Evolutionary conservation across 1,140 invertebrate genomes (phyloP), one percentile per base, ranked within the genome.

Genomic region (Cepaea nemoralis): DNA sequence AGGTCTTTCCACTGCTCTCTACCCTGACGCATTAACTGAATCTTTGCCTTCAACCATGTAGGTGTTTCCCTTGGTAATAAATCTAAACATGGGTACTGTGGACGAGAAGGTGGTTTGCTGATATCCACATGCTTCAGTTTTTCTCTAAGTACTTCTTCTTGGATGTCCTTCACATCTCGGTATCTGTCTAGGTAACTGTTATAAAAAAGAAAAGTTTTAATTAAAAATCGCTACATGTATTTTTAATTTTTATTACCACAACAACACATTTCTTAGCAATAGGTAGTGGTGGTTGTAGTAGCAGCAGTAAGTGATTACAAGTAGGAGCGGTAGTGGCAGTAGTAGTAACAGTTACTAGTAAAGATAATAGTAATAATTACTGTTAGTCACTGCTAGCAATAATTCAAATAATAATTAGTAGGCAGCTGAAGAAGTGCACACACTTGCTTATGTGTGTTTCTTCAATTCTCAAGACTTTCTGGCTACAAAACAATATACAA

Each of bases 121-220:
- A 97, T 97, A 93, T 97, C 94, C 37, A 94, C 93, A 70, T 93
- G 93, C 87, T 95, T 95, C 78, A 99, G 89, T 89, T 96, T 96
- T 55, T 94, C 94, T 70, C 96, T 86, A 31, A 99, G 92, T 88
- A 95, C 96, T 90, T 98, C 96, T 90, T 98, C 96, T 69, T 94
- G 94, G 0, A 97, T 93, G 83, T 98, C 94, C 91, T 97, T 98
- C 0, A 94, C 94, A 92, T 99, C 96, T 85, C 96, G 94, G 88
- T 98, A 97, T 86, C 94, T 94, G 89, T 99, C 97, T 93, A 98
- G 92, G 91, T 99, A 98, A 75, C 93, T 94, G 83, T 33, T 85
- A 85, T 6, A 55, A 12, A 79, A 48, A 81, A 33, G 31, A 81
- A 77, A 83, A 78, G n/a, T n/a, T n/a, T n/a, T n/a, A n/a, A n/a